Conservation (phyloP, 2,888 invertebrate genomes). For the Lepidonotus clava region DNA sequence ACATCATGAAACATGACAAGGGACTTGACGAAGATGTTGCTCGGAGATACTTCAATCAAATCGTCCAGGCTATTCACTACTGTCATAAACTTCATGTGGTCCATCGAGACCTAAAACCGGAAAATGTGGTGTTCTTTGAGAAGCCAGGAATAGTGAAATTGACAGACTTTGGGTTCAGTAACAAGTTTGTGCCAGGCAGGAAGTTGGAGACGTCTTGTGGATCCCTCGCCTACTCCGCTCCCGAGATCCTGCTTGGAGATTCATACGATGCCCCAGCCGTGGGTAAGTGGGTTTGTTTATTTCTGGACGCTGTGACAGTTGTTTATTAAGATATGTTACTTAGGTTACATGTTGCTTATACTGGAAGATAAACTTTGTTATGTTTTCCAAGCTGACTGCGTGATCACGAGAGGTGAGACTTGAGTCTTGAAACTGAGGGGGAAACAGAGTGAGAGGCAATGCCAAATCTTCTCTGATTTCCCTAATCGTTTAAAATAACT, state of each 20-base stretch:
- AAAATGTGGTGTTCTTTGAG: conserved; percentile 99
- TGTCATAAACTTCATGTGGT: conserved; percentile 96
- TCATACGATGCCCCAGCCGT: conserved; percentile 99
- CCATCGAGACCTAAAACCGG: conserved; percentile 97
- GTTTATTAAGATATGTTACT: too few relatives aligned
- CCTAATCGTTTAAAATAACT: too few relatives aligned
- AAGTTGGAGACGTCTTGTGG: conserved; percentile 99
- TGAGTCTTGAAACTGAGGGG: too few relatives aligned
- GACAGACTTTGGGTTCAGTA: conserved; percentile 98
- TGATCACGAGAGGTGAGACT: too few relatives aligned
- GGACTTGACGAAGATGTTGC: conserved; percentile 85
- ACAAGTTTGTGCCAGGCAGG: conserved; percentile 92
- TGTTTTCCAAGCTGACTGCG: too few relatives aligned
- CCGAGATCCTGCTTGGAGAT: conserved; percentile 98
- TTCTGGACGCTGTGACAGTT: too few relatives aligned
- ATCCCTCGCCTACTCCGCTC: conserved; percentile 98
- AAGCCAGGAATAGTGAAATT: conserved; percentile 97
- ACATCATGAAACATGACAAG: conserved; percentile 95
- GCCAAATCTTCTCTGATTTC: too few relatives aligned
- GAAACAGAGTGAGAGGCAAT: too few relatives aligned
- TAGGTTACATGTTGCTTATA: too few relatives aligned
- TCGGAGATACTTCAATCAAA: conserved; percentile 94
- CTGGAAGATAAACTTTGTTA: too few relatives aligned
- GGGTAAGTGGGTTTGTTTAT: conserved; percentile 86
- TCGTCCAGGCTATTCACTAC: conserved; percentile 97